These are phyloP conservation scores for Mormyrops attenuatus DNA, from an alignment of 2,797 vertebrate species.

Conservation along the genomic window DNA sequence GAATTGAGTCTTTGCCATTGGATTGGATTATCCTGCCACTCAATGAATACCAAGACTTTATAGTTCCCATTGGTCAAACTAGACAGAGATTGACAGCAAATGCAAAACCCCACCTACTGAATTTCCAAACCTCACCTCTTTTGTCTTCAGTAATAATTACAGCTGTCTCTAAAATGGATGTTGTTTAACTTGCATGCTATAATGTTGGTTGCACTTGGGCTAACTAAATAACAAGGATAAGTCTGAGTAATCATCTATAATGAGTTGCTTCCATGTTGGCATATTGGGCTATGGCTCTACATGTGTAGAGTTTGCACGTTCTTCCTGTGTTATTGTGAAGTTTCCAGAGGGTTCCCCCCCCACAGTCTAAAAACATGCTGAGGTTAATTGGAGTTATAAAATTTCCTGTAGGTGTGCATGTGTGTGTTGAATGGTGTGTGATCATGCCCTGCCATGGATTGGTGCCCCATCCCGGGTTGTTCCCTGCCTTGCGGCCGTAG, in stretches of 20 bases:
- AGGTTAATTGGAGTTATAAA: neutral
- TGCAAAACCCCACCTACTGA: neutral
- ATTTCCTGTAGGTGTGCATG: neutral
- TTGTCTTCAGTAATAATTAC: neutral
- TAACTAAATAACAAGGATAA: neutral
- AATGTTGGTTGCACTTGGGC: neutral
- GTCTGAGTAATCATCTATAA: neutral
- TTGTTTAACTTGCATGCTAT: neutral
- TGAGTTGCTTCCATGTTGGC: neutral
- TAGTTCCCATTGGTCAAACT: neutral
- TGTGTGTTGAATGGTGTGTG: neutral
- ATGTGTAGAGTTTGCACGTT: neutral
- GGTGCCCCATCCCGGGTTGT: neutral
- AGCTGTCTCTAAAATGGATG: neutral
- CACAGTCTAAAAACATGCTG: neutral
- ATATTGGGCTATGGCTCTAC: neutral
- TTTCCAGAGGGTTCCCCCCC: neutral
- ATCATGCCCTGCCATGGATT: neutral
- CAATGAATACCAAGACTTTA: neutral
- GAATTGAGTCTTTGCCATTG: neutral
- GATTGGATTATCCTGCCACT: slow-evolving; percentile 7
- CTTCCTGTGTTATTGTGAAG: neutral
- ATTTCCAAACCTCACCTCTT: neutral
- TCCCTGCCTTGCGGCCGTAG: neutral
- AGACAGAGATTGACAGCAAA: neutral